Evolutionary conservation across 2,113 vertebrate genomes (phyloP), one percentile per base, ranked within the genome.

Genomic region (Erinaceus europaeus): DNA sequence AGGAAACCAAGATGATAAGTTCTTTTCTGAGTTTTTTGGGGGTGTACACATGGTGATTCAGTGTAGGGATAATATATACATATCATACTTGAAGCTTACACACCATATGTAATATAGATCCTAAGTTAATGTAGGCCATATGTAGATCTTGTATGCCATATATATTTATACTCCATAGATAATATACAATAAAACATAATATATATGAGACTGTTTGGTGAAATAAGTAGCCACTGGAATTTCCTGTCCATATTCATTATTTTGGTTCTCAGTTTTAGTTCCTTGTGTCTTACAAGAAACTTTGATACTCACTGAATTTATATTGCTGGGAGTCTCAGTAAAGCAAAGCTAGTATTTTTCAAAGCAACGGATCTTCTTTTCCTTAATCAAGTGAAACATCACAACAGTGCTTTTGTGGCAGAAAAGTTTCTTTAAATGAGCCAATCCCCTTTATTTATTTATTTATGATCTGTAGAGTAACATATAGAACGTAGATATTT

Each of bases 361-460:
- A 72, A 85, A 93, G 85, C 15, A 48, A 88, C 86, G 89, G 42
- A 57, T 84, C 75, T 90, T 46, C 89, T 84, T 79, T 90, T 46
- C 89, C 80, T 84, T 78, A n/a, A 84, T 85, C 62, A 82, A 73
- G 69, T 90, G 65, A 92, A 94, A 86, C 59, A 68, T 76, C 68
- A 64, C 11, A 62, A 15, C 46, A 12, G 52, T 73, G 72, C 9
- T 88, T 82, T 59, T 75, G 0, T n/a, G 15, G 38, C 64, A 88
- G 79, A 61, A 29, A 80, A 71, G 10, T 55, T 50, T 87, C 52
- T 91, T 72, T 90, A 75, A 89, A 69, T 72, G 57, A 85, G 79
- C 61, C 36, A 44, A 21, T 50, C n/a, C 17, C 67, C 64, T 57
- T 74, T 91, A 68, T 78, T 64, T 84, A 53, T 69, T 87, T 91